A percentile compares a stretch with the other conserved stretches of the same genome.
phyloP scores from a whole-genome alignment of 2,113 vertebrate genomes.

The Rana temporaria region DNA sequence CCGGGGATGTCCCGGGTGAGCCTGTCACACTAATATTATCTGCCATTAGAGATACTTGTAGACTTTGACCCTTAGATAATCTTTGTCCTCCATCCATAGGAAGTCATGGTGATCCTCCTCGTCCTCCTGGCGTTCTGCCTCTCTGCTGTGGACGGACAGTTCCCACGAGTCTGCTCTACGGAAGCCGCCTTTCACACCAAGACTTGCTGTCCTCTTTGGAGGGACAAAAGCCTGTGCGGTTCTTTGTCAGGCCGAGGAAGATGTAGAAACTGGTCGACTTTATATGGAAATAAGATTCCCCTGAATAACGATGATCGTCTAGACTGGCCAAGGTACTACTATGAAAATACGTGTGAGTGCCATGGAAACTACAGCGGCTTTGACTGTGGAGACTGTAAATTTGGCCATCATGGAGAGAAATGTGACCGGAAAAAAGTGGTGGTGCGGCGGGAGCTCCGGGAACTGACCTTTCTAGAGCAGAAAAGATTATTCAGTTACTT shows the following conservation, averaged over 20 bases:
- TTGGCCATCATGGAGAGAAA: conserved; percentile 47
- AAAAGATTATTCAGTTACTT: conserved; percentile 52
- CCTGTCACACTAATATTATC: too few relatives aligned
- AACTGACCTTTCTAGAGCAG: conserved; percentile 55
- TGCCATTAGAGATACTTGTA: too few relatives aligned
- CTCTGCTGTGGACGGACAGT: conserved; percentile 51
- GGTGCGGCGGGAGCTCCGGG: conserved; percentile 33
- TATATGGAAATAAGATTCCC: not conserved
- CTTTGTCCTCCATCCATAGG: not conserved
- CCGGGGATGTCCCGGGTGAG: too few relatives aligned
- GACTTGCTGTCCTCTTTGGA: conserved; percentile 58
- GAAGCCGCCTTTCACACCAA: conserved; percentile 44
- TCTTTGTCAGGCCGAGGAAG: conserved; percentile 50
- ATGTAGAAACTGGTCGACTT: conserved; percentile 12
- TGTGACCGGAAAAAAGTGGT: conserved; percentile 14
- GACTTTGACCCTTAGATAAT: not conserved
- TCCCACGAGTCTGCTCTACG: conserved; percentile 59
- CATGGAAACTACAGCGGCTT: conserved; percentile 58
- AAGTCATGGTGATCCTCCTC: not conserved
- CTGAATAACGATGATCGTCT: conserved; percentile 53
- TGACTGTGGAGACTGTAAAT: conserved; percentile 60
- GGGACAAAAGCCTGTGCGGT: conserved; percentile 58
- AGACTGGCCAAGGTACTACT: conserved; percentile 59
- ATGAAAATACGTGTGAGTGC: conserved; percentile 54
- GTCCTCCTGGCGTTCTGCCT: not conserved